Conservation (phyloP, 2,888 invertebrate species). For the Isotomurus palustris region DNA sequence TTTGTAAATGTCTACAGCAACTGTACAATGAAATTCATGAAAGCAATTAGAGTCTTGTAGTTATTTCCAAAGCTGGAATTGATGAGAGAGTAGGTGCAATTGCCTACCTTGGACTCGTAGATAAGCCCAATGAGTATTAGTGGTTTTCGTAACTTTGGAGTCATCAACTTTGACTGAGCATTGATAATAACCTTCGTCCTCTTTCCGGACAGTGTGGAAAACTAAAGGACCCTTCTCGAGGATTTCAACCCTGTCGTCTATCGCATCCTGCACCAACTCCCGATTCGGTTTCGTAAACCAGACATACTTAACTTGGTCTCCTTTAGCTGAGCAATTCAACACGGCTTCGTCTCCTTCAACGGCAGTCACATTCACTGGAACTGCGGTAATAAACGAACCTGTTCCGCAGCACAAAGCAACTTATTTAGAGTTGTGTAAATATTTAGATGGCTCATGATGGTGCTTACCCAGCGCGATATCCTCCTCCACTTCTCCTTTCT, state of each 20-base stretch:
- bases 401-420: too few relatives aligned
- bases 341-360: slow-evolving; percentile 33
- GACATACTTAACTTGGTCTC: slow-evolving; percentile 15
- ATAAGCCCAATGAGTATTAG: slow-evolving; percentile 45
- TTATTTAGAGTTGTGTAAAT: not conserved
- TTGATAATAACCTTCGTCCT: slow-evolving; percentile 45
- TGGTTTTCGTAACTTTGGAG: slow-evolving; percentile 29
- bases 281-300: slow-evolving; percentile 42
- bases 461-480: not conserved
- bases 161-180: slow-evolving; percentile 41
- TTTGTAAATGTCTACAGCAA: slow-evolving; percentile 40
- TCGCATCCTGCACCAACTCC: slow-evolving; percentile 29
- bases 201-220: slow-evolving; percentile 36
- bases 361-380: slow-evolving; percentile 34
- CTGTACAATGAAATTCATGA: slow-evolving; percentile 21
- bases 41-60: too few relatives aligned
- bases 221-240: slow-evolving; percentile 38
- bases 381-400: slow-evolving; percentile 24
- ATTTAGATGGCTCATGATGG: not conserved
- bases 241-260: slow-evolving; percentile 33
- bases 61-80: not conserved
- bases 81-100: not conserved
- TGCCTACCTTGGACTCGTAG: slow-evolving; percentile 37
- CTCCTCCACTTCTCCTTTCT: not conserved
- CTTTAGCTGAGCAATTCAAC: slow-evolving; percentile 37